Evolutionary conservation across 2,797 vertebrate species (phyloP).

Genomic region (Halcyon badia): DNA sequence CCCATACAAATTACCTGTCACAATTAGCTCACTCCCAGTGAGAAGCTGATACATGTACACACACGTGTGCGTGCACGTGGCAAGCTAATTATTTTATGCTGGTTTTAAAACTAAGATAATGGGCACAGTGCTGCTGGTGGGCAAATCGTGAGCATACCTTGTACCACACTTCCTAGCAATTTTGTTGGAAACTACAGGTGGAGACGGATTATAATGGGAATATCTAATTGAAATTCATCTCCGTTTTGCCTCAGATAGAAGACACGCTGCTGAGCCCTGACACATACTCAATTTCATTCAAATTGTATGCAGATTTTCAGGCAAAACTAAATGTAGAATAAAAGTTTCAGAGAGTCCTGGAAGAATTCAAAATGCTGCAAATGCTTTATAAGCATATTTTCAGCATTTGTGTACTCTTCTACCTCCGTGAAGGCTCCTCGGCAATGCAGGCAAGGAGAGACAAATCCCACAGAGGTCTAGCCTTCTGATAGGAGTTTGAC

Average conservation of each 20-base stretch:
- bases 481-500: not conserved
- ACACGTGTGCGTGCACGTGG: not conserved
- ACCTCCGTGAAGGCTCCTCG: not conserved
- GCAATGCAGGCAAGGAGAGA: not conserved
- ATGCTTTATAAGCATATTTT: conserved; percentile 22
- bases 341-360: conserved; percentile 45
- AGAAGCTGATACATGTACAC: conserved; percentile 20
- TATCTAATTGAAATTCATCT: conserved; percentile 83
- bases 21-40: conserved; percentile 67
- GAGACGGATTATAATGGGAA: conserved; percentile 80
- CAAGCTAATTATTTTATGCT: conserved; percentile 74
- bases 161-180: conserved; percentile 71
- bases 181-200: conserved; percentile 83
- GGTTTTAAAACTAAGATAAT: conserved; percentile 66
- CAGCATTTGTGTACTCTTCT: not conserved
- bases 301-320: conserved; percentile 79
- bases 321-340: conserved; percentile 67
- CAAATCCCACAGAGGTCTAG: not conserved
- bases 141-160: conserved; percentile 74
- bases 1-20: conserved; percentile 65
- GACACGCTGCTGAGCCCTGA: conserved; percentile 79
- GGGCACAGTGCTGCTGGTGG: conserved; percentile 69
- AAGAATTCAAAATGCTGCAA: conserved; percentile 7
- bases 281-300: conserved; percentile 80
- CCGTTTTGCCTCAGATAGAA: conserved; percentile 79